Evolutionary conservation across 2,888 invertebrate genomes (phyloP).

Genomic region (Tricholauxania praeusta): DNA sequence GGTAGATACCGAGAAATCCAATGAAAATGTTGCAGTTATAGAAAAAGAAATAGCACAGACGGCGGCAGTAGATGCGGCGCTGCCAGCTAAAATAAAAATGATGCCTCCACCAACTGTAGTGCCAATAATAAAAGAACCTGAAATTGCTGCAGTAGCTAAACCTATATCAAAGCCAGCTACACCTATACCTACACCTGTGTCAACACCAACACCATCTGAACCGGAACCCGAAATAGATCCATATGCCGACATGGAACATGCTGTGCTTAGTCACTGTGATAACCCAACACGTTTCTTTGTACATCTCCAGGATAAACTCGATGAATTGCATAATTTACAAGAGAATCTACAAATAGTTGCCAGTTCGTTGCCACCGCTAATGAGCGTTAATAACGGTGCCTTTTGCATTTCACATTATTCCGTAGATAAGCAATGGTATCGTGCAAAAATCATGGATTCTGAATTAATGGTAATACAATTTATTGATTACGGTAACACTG

Average conservation of each 20-base stretch:
- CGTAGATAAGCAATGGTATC: conserved; percentile 89
- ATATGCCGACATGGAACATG: conserved; percentile 66
- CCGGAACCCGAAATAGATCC: conserved; percentile 54
- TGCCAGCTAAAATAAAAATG: background rate
- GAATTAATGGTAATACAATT: conserved; percentile 83
- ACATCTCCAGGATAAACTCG: conserved; percentile 73
- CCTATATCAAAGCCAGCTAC: background rate
- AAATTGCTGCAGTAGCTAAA: background rate
- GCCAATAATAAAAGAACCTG: background rate
- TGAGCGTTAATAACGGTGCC: conserved; percentile 70
- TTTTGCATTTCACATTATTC: conserved; percentile 84
- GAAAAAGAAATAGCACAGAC: no score
- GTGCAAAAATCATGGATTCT: conserved; percentile 87
- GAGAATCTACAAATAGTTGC: conserved; percentile 74
- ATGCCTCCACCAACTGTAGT: background rate
- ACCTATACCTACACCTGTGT: background rate
- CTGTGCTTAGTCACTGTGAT: conserved; percentile 79
- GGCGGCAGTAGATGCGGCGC: no score
- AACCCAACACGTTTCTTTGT: conserved; percentile 83
- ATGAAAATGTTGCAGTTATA: no score
- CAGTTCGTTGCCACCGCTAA: conserved; percentile 70
- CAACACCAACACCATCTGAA: conserved; percentile 15
- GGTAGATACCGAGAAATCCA: conserved; percentile 33
- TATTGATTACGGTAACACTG: conserved; percentile 84
- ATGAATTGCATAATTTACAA: conserved; percentile 74